A percentile compares a stretch with the other conserved stretches of the same genome.
Evolutionary conservation across 2,888 invertebrate species (phyloP).

Genomic region (Nezara viridula): DNA sequence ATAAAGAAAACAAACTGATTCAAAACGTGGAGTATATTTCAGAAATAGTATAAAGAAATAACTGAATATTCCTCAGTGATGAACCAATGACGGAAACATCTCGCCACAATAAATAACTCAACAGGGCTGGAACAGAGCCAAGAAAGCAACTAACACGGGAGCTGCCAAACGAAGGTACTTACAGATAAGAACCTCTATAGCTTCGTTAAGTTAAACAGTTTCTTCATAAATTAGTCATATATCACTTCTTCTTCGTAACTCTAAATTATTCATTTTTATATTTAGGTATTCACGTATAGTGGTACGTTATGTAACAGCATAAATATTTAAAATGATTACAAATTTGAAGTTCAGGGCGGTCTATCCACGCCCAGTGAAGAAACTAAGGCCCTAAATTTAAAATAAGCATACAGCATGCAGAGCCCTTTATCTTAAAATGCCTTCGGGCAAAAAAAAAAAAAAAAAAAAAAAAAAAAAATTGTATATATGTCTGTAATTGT

Average conservation of each 20-base stretch:
- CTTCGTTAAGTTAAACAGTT: not conserved
- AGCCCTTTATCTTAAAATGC: too few relatives aligned
- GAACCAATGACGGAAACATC: constrained; percentile 9
- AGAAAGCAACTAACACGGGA: not conserved
- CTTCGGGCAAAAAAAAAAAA: too few relatives aligned
- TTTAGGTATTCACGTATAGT: not conserved
- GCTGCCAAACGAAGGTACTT: not conserved
- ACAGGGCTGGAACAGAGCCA: not conserved
- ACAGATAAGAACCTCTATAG: not conserved
- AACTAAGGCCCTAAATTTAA: too few relatives aligned
- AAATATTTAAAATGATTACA: too few relatives aligned
- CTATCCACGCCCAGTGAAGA: too few relatives aligned
- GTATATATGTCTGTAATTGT: too few relatives aligned
- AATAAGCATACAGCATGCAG: too few relatives aligned
- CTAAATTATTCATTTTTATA: not conserved
- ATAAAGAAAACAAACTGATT: not conserved
- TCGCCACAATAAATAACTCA: not conserved
- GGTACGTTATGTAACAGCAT: not conserved
- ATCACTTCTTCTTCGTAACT: not conserved
- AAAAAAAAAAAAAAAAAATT: too few relatives aligned
- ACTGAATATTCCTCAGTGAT: not conserved
- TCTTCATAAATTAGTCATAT: not conserved
- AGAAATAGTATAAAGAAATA: not conserved
- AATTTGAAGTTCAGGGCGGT: too few relatives aligned
- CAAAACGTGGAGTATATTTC: not conserved